Percentiles rank a stretch among this genome's conserved stretches.
phyloP scores from a whole-genome alignment of 2,797 vertebrate species.

The Squalus acanthias region DNA sequence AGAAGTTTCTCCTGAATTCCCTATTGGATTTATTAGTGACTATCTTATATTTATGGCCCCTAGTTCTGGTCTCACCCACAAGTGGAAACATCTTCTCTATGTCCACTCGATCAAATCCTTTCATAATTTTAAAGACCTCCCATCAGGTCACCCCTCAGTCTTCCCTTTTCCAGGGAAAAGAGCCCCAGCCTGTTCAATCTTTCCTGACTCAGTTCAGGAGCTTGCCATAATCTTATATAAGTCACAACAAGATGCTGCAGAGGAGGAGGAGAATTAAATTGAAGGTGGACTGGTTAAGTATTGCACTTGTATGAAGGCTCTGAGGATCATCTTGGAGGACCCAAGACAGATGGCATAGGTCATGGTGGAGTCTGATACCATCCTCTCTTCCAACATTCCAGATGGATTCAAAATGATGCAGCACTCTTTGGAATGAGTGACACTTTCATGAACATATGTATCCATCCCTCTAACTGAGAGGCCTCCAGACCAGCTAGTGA shows the following conservation, averaged over 20 bases:
- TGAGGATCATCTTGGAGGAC: background rate
- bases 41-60: too few species aligned
- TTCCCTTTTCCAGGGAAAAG: too few species aligned
- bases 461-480: background rate
- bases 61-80: too few species aligned
- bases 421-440: background rate
- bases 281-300: background rate
- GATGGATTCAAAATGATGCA: background rate
- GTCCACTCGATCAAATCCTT: too few species aligned
- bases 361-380: background rate
- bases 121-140: too few species aligned
- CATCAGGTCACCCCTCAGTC: too few species aligned
- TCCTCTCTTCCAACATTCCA: background rate
- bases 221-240: too few species aligned
- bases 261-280: background rate
- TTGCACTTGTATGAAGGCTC: background rate
- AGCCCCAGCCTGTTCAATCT: too few species aligned
- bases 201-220: background rate
- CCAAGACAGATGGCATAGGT: background rate
- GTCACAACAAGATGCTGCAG: background rate
- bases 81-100: too few species aligned
- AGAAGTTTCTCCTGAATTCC: too few species aligned
- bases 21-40: too few species aligned
- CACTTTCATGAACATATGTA: background rate
- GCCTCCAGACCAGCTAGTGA: background rate